Percentiles rank a stretch among this genome's conserved stretches.
These are phyloP conservation scores for Coenonympha glycerion DNA, from an alignment of 2,888 invertebrate species.

Conservation along the genomic window DNA sequence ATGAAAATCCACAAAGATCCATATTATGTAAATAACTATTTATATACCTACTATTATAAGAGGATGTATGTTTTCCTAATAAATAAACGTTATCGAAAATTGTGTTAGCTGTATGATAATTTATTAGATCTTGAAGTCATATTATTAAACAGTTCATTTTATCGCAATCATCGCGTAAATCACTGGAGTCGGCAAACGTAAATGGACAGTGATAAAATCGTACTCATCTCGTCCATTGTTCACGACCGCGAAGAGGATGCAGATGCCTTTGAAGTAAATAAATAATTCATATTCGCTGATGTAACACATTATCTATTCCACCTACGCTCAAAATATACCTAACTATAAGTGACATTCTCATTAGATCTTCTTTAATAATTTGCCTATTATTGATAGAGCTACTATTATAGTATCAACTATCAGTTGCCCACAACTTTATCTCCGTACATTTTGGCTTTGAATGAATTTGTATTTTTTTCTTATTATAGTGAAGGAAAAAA, in stretches of 20 bases:
- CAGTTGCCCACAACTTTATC: too few species aligned
- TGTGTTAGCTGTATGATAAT: not conserved
- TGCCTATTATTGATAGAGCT: too few species aligned
- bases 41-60: too few species aligned
- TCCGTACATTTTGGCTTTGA: too few species aligned
- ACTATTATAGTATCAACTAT: too few species aligned
- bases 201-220: slow-evolving; percentile 54
- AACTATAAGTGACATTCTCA: not conserved
- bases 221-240: slow-evolving; percentile 53
- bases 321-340: slow-evolving; percentile 17
- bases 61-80: too few species aligned
- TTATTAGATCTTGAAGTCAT: not conserved
- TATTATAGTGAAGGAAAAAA: too few species aligned
- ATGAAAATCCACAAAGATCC: too few species aligned
- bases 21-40: too few species aligned
- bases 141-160: slow-evolving; percentile 2
- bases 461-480: too few species aligned
- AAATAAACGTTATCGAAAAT: not conserved
- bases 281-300: slow-evolving; percentile 48
- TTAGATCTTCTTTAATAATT: not conserved
- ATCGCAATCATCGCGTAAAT: slow-evolving; percentile 46
- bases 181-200: slow-evolving; percentile 41
- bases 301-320: slow-evolving; percentile 26
- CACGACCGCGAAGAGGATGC: slow-evolving; percentile 44
- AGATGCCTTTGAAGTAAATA: slow-evolving; percentile 53